Percentiles rank a stretch among this genome's conserved stretches.
phyloP scores from a whole-genome alignment of 1,140 invertebrate species.

The Drosophila lacertosa region DNA sequence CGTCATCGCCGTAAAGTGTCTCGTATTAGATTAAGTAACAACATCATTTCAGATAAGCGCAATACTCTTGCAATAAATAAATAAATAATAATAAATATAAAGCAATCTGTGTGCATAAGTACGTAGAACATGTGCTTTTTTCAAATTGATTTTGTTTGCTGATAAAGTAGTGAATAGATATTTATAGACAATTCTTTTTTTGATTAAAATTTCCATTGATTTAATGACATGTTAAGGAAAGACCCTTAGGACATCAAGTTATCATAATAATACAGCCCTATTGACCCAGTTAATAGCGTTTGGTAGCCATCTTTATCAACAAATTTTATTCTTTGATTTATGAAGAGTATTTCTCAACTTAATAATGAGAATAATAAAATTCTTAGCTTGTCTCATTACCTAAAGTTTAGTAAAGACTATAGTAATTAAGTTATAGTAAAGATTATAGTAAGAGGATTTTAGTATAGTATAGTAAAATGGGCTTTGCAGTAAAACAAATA shows the following conservation, averaged over 20 bases:
- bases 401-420: too few species aligned
- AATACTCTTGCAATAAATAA: not conserved
- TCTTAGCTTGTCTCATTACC: too few species aligned
- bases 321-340: too few species aligned
- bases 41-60: conserved; percentile 4
- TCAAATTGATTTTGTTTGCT: not conserved
- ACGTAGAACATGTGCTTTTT: not conserved
- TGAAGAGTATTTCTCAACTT: too few species aligned
- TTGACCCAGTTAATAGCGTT: not conserved
- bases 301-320: too few species aligned
- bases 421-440: too few species aligned
- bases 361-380: too few species aligned
- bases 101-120: not conserved
- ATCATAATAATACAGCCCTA: not conserved
- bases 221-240: not conserved
- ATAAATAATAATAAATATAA: not conserved
- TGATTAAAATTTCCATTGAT: not conserved
- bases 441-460: too few species aligned
- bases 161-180: conserved; percentile 5
- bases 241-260: not conserved
- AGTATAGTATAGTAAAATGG: too few species aligned
- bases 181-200: not conserved
- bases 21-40: not conserved
- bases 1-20: not conserved
- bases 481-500: too few species aligned